phyloP scores from a whole-genome alignment of 2,888 invertebrate genomes.

The Leucoma salicis region DNA sequence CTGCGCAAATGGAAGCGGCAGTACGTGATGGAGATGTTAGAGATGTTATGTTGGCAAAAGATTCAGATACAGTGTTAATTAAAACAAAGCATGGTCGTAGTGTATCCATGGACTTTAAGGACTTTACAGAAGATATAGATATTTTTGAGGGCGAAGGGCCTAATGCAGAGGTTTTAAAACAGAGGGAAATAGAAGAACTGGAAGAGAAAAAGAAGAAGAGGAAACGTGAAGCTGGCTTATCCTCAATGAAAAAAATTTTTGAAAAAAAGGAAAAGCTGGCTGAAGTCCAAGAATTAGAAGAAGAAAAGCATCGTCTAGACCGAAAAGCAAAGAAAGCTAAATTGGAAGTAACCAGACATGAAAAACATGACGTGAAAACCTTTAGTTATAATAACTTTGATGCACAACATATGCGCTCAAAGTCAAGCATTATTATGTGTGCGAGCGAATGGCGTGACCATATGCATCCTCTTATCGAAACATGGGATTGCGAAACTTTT shows the following conservation, averaged over 20 bases:
- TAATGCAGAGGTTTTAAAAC: conserved; percentile 83
- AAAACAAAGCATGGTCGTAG: conserved; percentile 88
- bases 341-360: conserved; percentile 64
- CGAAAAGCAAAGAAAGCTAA: conserved; percentile 68
- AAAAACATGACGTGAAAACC: conserved; percentile 73
- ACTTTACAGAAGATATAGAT: conserved; percentile 80
- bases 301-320: conserved; percentile 71
- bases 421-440: conserved; percentile 74
- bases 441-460: conserved; percentile 83
- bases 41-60: conserved; percentile 89
- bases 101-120: conserved; percentile 87
- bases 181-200: conserved; percentile 81
- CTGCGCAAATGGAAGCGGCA: conserved; percentile 88
- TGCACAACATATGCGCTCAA: conserved; percentile 75
- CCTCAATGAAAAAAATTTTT: conserved; percentile 86
- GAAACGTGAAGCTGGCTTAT: conserved; percentile 84
- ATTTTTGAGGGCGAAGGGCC: conserved; percentile 88
- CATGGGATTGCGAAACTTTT: conserved; percentile 85
- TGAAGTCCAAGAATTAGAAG: conserved; percentile 83
- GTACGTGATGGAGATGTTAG: conserved; percentile 89
- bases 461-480: conserved; percentile 83
- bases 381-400: conserved; percentile 75
- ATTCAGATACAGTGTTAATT: conserved; percentile 87
- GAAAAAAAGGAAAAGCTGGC: conserved; percentile 88
- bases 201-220: conserved; percentile 80